A percentile compares a stretch with the other conserved stretches of the same genome.
Conservation (phyloP, 2,113 vertebrate genomes). For the Desmodus rotundus region DNA sequence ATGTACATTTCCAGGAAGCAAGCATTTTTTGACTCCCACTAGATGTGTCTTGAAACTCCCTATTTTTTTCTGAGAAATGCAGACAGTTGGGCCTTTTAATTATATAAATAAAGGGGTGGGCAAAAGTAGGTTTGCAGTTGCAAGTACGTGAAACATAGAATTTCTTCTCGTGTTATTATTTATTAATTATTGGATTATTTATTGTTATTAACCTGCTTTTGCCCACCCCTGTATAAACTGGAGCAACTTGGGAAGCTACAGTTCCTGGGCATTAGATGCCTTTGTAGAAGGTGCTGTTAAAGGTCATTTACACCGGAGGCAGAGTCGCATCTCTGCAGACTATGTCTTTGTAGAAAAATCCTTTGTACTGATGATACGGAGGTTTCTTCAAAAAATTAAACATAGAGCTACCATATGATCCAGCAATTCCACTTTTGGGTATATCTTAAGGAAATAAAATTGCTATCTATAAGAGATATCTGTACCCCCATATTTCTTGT, state of each 20-base stretch:
- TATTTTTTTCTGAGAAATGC: not conserved
- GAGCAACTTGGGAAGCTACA: not conserved
- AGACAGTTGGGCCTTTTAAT: not conserved
- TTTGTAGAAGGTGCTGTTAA: not conserved
- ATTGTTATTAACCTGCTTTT: not conserved
- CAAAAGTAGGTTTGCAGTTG: not conserved
- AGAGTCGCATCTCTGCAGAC: not conserved
- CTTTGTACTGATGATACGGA: not conserved
- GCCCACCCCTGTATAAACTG: not conserved
- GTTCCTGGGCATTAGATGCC: not conserved
- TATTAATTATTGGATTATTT: not conserved
- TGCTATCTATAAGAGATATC: not conserved
- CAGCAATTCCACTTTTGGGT: not conserved
- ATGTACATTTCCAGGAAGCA: not conserved
- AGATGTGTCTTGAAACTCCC: not conserved
- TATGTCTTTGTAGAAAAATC: not conserved
- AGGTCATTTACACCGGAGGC: not conserved
- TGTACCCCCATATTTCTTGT: not conserved
- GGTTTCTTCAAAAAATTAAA: not conserved
- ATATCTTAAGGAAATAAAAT: not conserved
- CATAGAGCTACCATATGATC: not conserved
- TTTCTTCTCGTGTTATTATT: not conserved
- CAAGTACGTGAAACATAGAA: not conserved
- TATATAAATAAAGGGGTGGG: not conserved
- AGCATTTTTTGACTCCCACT: not conserved